These are phyloP conservation scores for Brenthis daphne DNA, from an alignment of 2,888 invertebrate species.

Conservation along the genomic window DNA sequence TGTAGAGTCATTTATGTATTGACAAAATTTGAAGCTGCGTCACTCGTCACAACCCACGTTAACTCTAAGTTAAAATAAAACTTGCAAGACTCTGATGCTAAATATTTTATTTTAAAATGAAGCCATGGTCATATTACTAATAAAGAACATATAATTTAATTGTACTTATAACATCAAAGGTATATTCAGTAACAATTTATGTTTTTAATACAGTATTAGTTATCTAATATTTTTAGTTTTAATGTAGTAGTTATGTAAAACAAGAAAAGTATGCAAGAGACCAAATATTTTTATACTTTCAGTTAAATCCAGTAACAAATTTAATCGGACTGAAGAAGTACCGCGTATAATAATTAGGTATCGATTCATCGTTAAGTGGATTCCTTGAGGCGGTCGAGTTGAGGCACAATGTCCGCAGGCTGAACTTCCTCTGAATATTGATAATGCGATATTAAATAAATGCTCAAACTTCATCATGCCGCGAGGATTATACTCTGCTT, in stretches of 20 bases:
- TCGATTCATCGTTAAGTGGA: constrained; percentile 62
- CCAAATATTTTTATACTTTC: background rate
- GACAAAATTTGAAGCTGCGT: constrained; percentile 34
- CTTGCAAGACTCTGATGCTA: constrained; percentile 55
- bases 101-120: constrained; percentile 44
- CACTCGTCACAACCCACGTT: constrained; percentile 55
- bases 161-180: background rate
- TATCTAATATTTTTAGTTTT: background rate
- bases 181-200: background rate
- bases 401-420: constrained; percentile 56
- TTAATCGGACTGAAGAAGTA: constrained; percentile 45
- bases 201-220: no score
- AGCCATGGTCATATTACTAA: constrained; percentile 7
- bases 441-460: constrained; percentile 63
- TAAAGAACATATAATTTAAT: background rate
- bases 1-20: constrained; percentile 55
- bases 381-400: constrained; percentile 54
- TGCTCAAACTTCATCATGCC: constrained; percentile 58
- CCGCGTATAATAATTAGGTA: constrained; percentile 48
- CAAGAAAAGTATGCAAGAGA: background rate
- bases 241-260: background rate
- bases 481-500: constrained; percentile 66
- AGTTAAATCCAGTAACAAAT: constrained; percentile 35
- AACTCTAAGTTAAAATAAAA: constrained; percentile 18
- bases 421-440: constrained; percentile 58